phyloP scores from a whole-genome alignment of 2,888 invertebrate genomes.

The Brachypterus glaber region DNA sequence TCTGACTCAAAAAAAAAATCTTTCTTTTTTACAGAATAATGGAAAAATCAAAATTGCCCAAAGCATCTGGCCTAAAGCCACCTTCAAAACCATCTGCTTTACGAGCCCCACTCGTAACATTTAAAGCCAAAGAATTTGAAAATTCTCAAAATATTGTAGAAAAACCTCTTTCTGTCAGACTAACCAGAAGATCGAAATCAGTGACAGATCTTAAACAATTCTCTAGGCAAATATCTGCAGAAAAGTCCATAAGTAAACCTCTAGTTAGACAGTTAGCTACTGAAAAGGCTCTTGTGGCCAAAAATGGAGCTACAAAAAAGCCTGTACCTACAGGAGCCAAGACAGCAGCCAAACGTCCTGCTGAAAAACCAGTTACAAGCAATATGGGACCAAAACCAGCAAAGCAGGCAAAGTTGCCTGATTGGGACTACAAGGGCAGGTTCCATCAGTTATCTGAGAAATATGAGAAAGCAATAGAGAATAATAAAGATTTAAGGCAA shows the following conservation, averaged over 20 bases:
- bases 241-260: conserved; percentile 6
- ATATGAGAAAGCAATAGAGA: conserved; percentile 46
- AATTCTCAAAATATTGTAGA: too few relatives aligned
- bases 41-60: too few relatives aligned
- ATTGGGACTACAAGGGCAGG: conserved; percentile 45
- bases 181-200: conserved; percentile 19
- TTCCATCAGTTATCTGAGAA: conserved; percentile 52
- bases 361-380: conserved; percentile 1
- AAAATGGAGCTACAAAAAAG: neutral
- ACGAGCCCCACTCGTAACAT: too few relatives aligned
- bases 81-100: too few relatives aligned
- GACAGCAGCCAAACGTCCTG: conserved; percentile 6
- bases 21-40: too few relatives aligned
- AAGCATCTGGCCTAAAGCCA: too few relatives aligned
- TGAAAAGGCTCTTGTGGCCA: too few relatives aligned
- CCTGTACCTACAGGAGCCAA: neutral
- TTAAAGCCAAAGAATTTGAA: too few relatives aligned
- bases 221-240: conserved; percentile 6
- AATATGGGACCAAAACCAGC: conserved; percentile 21
- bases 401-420: conserved; percentile 23
- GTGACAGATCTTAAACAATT: conserved; percentile 16
- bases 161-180: too few relatives aligned
- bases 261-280: too few relatives aligned
- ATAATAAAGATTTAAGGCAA: conserved; percentile 45
- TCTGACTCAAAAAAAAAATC: too few relatives aligned